phyloP scores from a whole-genome alignment of 1,140 invertebrate species.

The Eueides isabella region DNA sequence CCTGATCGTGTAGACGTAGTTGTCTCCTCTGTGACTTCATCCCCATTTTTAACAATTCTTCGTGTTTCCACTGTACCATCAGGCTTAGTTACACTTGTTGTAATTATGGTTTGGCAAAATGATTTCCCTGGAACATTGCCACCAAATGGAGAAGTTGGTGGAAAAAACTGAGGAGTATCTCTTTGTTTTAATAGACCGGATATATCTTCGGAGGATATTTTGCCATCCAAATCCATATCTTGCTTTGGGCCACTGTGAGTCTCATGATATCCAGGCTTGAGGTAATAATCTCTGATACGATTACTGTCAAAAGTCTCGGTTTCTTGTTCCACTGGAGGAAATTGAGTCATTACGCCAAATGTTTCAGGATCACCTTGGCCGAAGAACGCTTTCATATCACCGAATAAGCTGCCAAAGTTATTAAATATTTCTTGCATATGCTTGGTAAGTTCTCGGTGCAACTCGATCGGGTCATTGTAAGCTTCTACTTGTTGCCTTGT shows the following conservation, averaged over 20 bases:
- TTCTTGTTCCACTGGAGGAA: slow-evolving; percentile 26
- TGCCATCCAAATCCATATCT: slow-evolving; percentile 71
- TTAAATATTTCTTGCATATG: slow-evolving; percentile 72
- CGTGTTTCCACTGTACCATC: slow-evolving; percentile 70
- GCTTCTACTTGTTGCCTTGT: slow-evolving; percentile 56
- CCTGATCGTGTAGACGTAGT: slow-evolving; percentile 58
- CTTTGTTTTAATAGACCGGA: slow-evolving; percentile 67
- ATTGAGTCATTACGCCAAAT: slow-evolving; percentile 46
- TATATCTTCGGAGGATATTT: slow-evolving; percentile 71
- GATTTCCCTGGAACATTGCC: slow-evolving; percentile 59
- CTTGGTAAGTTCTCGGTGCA: slow-evolving; percentile 62
- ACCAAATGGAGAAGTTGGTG: slow-evolving; percentile 50
- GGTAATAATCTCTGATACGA: slow-evolving; percentile 68
- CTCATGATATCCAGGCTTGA: slow-evolving; percentile 69
- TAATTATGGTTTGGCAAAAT: slow-evolving; percentile 74
- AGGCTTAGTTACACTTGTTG: slow-evolving; percentile 70
- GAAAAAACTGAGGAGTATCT: slow-evolving; percentile 45
- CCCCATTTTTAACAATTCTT: slow-evolving; percentile 69
- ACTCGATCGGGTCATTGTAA: slow-evolving; percentile 51
- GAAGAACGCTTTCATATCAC: slow-evolving; percentile 65
- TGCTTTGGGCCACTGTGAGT: slow-evolving; percentile 48
- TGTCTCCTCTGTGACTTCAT: slow-evolving; percentile 70
- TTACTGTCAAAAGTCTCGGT: slow-evolving; percentile 52
- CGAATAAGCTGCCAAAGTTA: slow-evolving; percentile 67
- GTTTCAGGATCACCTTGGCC: slow-evolving; percentile 52